Conservation (phyloP, 2,888 invertebrate genomes). For the Tetranychus truncatus region DNA sequence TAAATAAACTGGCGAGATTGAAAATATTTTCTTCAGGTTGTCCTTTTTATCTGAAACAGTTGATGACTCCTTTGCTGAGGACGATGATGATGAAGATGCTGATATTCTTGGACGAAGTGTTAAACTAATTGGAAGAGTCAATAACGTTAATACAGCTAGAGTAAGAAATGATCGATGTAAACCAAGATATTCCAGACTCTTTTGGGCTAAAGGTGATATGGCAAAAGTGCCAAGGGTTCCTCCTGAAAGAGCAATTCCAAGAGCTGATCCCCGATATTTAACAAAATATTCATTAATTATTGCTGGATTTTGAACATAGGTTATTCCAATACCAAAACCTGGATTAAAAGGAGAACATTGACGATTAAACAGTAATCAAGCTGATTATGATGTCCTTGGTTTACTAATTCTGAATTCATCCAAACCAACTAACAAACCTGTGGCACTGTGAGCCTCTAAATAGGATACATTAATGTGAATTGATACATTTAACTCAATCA, state of each 20-base stretch:
- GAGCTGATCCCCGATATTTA: slow-evolving; percentile 24
- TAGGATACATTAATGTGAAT: no score
- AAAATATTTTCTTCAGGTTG: background rate
- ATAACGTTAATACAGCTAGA: slow-evolving; percentile 14
- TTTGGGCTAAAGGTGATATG: slow-evolving; percentile 24
- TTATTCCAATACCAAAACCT: slow-evolving; percentile 26
- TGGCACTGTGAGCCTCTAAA: no score
- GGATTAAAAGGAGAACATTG: background rate
- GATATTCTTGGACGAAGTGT: background rate
- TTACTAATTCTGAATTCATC: background rate
- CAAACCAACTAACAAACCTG: background rate
- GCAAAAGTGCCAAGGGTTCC: slow-evolving; percentile 25
- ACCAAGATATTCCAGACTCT: slow-evolving; percentile 22
- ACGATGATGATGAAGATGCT: background rate
- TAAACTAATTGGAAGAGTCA: slow-evolving; percentile 10
- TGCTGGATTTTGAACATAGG: slow-evolving; percentile 23
- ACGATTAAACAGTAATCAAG: background rate
- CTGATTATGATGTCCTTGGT: no score
- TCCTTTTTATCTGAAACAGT: background rate
- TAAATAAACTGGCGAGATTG: slow-evolving; percentile 2
- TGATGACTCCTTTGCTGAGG: no score
- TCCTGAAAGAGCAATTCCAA: slow-evolving; percentile 23
- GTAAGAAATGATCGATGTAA: slow-evolving; percentile 23
- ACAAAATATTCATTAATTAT: slow-evolving; percentile 26
- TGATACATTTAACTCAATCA: no score